phyloP scores from a whole-genome alignment of 2,797 vertebrate genomes.

The Sebastes jordani region DNA sequence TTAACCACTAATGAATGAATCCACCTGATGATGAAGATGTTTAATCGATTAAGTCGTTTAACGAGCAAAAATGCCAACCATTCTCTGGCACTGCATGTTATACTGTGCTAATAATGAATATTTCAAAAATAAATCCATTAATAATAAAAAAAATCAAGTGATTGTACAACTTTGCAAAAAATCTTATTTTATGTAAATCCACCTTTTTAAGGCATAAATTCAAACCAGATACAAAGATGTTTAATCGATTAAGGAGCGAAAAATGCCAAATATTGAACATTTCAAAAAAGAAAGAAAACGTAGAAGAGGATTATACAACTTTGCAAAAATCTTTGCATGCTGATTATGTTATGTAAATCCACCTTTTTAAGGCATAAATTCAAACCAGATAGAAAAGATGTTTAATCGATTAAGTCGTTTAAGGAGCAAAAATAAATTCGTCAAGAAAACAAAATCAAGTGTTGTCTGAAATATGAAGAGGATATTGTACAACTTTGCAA shows the following conservation, averaged over 20 bases:
- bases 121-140: no score
- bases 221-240: no score
- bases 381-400: no score
- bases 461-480: no score
- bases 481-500: no score
- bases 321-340: background rate
- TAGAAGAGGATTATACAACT: background rate
- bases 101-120: background rate
- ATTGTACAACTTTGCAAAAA: background rate
- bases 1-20: background rate
- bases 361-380: no score
- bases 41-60: background rate
- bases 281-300: no score
- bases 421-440: background rate
- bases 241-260: background rate
- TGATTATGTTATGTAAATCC: background rate
- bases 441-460: background rate
- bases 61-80: background rate
- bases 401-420: no score
- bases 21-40: background rate
- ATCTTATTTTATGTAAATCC: background rate
- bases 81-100: background rate
- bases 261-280: no score
- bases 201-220: no score
- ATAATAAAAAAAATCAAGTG: no score